Base-by-base conservation (phyloP, 2,797 vertebrate species). In the Fistularia commersonii region DNA sequence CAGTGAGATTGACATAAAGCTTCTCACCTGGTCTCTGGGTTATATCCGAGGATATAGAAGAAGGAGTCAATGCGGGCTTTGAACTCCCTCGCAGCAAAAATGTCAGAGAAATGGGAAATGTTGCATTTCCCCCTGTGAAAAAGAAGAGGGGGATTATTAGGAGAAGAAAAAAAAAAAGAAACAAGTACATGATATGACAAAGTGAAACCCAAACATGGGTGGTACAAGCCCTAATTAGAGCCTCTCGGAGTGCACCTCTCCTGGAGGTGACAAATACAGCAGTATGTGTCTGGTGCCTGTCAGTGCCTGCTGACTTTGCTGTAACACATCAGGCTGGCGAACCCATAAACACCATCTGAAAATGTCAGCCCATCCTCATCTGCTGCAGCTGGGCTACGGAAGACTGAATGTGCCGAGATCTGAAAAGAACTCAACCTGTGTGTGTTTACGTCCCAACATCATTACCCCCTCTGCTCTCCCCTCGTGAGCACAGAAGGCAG, bases 11-110 rank as follows among this genome's bases (percentile, higher is more conserved):
- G 38, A 66, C 32, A 38, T 10, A 47, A 32, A 55, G 60, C 37
- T 69, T 67, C 93, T 95, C 89, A 99, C 97, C 97, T 97, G 63
- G 97, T 99, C 88, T 99, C 97, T 81, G 97, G 97, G 87, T 99
- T 99, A 71, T 99, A 99, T 87, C 97, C 97, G 69, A 99, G 86
- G 79, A 99, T 99, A 87, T 99, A 99, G 92, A 99, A 99, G 88
- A 99, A 99, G 57, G 96, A 98, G 92, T 99, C 96, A 77, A 95
- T 93, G 67, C 94, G 92, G 63, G 97, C 94, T 92, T 97, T 98
- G 87, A 99, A 99, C 88, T 99, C 97, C 90, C 93, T 92, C 82
- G 97, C 97, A 92, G 95, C 95, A 87, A 99, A 99, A 82, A 99
- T 99, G 89, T 99, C 97, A 62, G 97, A 98, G 90, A 99, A 99